These are phyloP conservation scores for Cyrtonyx montezumae DNA, from an alignment of 2,113 vertebrate species.

Conservation along the genomic window DNA sequence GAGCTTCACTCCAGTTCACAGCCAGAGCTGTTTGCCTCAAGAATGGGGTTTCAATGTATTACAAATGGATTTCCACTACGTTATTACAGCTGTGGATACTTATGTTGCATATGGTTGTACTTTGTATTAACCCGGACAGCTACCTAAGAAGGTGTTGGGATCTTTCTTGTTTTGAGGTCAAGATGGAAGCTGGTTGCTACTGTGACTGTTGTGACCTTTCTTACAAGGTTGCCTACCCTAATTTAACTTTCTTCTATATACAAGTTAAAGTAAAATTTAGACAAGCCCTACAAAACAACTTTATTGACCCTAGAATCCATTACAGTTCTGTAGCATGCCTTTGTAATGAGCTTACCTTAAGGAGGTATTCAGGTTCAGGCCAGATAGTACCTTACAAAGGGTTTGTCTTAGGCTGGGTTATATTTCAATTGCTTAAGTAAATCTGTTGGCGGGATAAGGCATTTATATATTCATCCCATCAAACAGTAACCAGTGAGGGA, in stretches of 20 bases:
- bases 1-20: not conserved
- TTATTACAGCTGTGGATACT: not conserved
- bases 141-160: not conserved
- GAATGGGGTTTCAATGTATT: not conserved
- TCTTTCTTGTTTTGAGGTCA: not conserved
- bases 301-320: not conserved
- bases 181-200: not conserved
- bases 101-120: not conserved
- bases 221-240: not conserved
- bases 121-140: not conserved
- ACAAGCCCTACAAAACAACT: not conserved
- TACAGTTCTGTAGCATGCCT: not conserved
- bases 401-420: fast-evolving
- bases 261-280: not conserved
- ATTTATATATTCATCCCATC: not conserved
- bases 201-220: not conserved
- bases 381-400: not conserved
- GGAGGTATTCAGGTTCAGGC: not conserved
- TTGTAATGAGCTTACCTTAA: not conserved
- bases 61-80: not conserved
- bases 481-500: not conserved
- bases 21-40: not conserved
- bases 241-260: not conserved
- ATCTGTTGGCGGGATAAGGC: not conserved
- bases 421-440: not conserved